Conservation (phyloP, 2,888 invertebrate genomes). For the Vandiemenella viatica region DNA sequence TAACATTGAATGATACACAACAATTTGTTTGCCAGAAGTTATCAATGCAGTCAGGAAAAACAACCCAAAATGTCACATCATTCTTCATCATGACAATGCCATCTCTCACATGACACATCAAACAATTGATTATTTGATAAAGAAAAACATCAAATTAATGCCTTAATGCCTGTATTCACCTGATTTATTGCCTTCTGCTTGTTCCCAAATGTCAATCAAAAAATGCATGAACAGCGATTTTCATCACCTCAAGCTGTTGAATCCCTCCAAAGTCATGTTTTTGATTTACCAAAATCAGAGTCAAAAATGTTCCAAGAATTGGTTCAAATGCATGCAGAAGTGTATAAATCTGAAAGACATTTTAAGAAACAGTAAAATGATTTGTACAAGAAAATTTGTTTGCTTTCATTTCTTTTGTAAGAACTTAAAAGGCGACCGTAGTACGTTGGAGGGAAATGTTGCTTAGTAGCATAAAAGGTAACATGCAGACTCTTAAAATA, state of each 20-base stretch:
- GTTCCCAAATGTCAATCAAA: neutral
- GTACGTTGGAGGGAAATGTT: too few relatives aligned
- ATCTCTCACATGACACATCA: neutral
- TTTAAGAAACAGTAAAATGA: neutral
- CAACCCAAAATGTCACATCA: neutral
- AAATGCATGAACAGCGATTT: neutral
- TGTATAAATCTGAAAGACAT: neutral
- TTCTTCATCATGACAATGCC: neutral
- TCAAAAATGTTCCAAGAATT: neutral
- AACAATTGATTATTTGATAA: neutral
- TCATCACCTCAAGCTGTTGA: neutral
- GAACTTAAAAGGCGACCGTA: too few relatives aligned
- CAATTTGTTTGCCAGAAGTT: neutral
- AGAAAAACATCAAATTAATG: neutral
- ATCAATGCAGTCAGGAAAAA: neutral
- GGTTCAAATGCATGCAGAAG: neutral
- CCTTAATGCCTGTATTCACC: neutral
- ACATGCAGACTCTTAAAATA: too few relatives aligned
- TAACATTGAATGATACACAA: neutral
- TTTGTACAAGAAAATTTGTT: neutral
- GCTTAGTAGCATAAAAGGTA: too few relatives aligned
- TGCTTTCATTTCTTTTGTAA: too few relatives aligned
- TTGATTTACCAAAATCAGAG: neutral
- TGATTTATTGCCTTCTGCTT: neutral
- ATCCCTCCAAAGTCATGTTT: neutral